phyloP scores from a whole-genome alignment of 2,888 invertebrate species.

The Notodonta dromedarius region DNA sequence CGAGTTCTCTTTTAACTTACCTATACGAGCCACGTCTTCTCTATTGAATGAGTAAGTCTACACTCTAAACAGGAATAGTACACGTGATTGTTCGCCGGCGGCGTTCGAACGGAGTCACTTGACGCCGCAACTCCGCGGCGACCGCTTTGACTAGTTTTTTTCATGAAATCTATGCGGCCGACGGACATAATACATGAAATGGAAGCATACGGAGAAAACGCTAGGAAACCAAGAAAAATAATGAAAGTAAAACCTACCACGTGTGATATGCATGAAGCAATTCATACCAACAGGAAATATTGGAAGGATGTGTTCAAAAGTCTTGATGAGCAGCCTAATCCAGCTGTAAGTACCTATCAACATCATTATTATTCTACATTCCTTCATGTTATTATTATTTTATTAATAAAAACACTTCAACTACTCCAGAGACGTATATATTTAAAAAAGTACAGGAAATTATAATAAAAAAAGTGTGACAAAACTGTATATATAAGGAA shows the following conservation, averaged over 20 bases:
- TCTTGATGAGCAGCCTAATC: constrained; percentile 42
- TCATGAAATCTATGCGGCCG: constrained; percentile 44
- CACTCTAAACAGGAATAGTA: neutral
- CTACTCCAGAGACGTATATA: too few species aligned
- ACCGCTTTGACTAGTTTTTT: constrained; percentile 17
- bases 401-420: too few species aligned
- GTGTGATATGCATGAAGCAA: constrained; percentile 55
- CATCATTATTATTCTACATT: too few species aligned
- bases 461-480: too few species aligned
- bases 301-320: constrained; percentile 63
- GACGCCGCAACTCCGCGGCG: constrained; percentile 18
- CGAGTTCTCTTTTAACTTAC: neutral
- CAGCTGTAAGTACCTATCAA: constrained; percentile 46
- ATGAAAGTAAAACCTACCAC: constrained; percentile 59
- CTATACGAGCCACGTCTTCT: neutral
- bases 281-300: constrained; percentile 64
- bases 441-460: too few species aligned
- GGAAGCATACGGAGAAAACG: constrained; percentile 29
- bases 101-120: constrained; percentile 23
- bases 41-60: neutral
- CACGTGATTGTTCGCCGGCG: constrained; percentile 25
- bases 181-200: constrained; percentile 18
- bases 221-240: constrained; percentile 57
- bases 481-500: too few species aligned
- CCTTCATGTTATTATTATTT: too few species aligned